Evolutionary conservation across 2,888 invertebrate species (phyloP).

Genomic region (Crepidodera aurea): DNA sequence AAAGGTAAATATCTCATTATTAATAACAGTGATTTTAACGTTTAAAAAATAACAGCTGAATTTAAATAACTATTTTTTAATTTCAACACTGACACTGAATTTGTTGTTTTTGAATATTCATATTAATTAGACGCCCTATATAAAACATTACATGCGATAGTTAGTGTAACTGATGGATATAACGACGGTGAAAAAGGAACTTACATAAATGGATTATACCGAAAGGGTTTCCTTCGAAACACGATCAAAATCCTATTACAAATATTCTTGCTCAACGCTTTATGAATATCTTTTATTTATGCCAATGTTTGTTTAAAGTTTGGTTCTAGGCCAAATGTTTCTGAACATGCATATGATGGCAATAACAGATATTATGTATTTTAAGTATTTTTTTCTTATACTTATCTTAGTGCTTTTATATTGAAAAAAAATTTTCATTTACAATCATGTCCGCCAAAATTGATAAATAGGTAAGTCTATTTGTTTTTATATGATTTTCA

Average conservation of each 20-base stretch:
- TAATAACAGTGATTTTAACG: too few relatives aligned
- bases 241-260: not conserved
- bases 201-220: not conserved
- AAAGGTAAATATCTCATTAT: too few relatives aligned
- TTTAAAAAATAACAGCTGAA: too few relatives aligned
- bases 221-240: not conserved
- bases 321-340: conserved; percentile 39
- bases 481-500: too few relatives aligned
- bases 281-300: not conserved
- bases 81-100: too few relatives aligned
- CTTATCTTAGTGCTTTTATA: conserved; percentile 44
- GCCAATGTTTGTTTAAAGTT: not conserved
- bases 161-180: too few relatives aligned
- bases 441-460: too few relatives aligned
- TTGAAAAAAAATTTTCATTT: conserved; percentile 21
- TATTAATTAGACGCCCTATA: too few relatives aligned
- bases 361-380: conserved; percentile 46
- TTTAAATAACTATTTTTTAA: too few relatives aligned
- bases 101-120: too few relatives aligned
- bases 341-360: conserved; percentile 45
- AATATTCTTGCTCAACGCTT: not conserved
- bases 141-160: too few relatives aligned
- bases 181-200: not conserved
- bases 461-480: conserved; percentile 6
- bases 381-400: conserved; percentile 46